Conservation (phyloP, 2,888 invertebrate genomes). For the Ormia ochracea region DNA sequence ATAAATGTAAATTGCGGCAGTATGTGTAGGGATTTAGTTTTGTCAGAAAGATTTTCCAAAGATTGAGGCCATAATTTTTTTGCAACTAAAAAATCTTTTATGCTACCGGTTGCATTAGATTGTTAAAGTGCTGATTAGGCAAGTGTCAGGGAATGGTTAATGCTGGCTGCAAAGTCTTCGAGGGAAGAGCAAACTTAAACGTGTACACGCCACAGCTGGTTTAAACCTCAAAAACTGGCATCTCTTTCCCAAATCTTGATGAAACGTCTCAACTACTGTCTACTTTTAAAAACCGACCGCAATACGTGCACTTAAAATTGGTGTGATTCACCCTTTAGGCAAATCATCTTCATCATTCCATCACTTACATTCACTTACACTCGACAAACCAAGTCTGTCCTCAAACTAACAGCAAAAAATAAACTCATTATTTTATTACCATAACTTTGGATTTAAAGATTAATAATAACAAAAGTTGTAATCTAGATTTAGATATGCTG, state of each 20-base stretch:
- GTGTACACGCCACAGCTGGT: neutral
- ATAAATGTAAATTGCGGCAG: conserved; percentile 28
- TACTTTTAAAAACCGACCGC: neutral
- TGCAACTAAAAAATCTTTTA: conserved; percentile 28
- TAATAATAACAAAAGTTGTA: conserved; percentile 41
- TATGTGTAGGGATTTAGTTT: conserved; percentile 20
- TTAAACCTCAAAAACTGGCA: neutral
- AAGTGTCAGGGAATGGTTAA: neutral
- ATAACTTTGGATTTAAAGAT: conserved; percentile 50
- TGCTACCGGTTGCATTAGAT: conserved; percentile 47
- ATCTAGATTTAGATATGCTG: conserved; percentile 45
- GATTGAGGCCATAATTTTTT: conserved; percentile 40
- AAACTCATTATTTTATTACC: conserved; percentile 56
- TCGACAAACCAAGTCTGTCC: conserved; percentile 2
- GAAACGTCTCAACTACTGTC: conserved; percentile 39
- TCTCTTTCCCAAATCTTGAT: conserved; percentile 44
- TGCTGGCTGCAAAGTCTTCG: neutral
- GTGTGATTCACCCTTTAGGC: conserved; percentile 43
- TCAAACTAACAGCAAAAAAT: conserved; percentile 11
- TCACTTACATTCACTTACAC: neutral
- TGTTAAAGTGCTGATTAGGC: conserved; percentile 13
- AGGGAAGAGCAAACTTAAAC: neutral
- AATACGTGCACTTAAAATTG: conserved; percentile 33
- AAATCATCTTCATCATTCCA: conserved; percentile 36
- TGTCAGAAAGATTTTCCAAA: conserved; percentile 24